A percentile compares a stretch with the other conserved stretches of the same genome.
Evolutionary conservation across 2,113 vertebrate species (phyloP).

Genomic region (Oreocharis arfaki): DNA sequence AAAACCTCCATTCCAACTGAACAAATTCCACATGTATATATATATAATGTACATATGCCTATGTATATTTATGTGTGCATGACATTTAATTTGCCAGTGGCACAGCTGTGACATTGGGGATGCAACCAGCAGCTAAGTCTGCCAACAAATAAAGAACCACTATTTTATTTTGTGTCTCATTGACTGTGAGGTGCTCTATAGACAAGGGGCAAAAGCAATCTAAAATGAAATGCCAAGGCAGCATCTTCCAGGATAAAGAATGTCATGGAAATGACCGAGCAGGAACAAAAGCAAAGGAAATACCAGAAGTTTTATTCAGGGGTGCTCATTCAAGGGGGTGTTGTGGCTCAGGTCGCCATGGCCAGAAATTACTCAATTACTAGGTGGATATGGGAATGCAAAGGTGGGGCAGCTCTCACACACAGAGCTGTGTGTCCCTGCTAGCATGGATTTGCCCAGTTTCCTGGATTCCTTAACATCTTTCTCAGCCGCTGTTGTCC

Average conservation of each 20-base stretch:
- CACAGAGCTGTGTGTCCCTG: neutral
- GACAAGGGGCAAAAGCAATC: neutral
- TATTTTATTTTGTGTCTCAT: neutral
- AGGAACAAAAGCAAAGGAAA: neutral
- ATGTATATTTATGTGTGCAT: neutral
- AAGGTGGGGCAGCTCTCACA: neutral
- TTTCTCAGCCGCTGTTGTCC: neutral
- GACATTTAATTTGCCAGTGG: neutral
- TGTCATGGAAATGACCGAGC: neutral
- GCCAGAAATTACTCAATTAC: neutral
- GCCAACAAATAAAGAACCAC: neutral
- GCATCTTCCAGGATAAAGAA: neutral
- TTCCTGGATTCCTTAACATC: neutral
- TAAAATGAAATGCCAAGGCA: neutral
- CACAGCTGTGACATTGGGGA: neutral
- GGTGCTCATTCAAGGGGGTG: neutral
- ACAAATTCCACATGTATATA: neutral
- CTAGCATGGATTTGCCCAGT: neutral
- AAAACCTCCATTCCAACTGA: neutral
- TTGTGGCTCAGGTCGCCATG: neutral
- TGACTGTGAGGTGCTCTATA: neutral
- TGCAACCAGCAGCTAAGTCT: neutral
- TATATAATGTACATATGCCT: too few species aligned
- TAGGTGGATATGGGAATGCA: neutral
- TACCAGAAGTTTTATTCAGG: neutral